Evolutionary conservation across 2,888 invertebrate genomes (phyloP), one percentile per base, ranked within the genome.

Genomic region (Sympetrum striolatum): DNA sequence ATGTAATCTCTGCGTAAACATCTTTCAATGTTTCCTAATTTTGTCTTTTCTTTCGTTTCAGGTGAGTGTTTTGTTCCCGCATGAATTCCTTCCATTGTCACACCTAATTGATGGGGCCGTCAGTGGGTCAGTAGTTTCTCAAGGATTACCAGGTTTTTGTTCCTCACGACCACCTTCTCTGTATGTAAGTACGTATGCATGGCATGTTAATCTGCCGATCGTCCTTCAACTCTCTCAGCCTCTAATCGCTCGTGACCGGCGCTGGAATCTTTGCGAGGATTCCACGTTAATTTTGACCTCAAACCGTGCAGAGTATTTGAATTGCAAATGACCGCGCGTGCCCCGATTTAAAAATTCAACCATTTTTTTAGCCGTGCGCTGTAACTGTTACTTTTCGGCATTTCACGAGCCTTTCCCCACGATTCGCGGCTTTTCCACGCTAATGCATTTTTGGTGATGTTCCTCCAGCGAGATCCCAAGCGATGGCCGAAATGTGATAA

Each of bases 101-200:
- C 31, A n/a, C 58, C 22, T 15, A 18, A 64, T 58, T 60, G 37
- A 37, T 86, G 58, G 35, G 64, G 86, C 60, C 86, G 60, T 86
- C 86, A 86, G 37, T 86, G 86, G 86, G 86, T 86, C 86, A 86
- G 60, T 86, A 53, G 86, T 60, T 86, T 86, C 60, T 86, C 86
- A 86, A 86, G 86, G 86, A 86, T 60, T 58, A 86, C 86, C 37
- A 60, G 60, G 35, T 53, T 86, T 86, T 82, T 58, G 82, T 18
- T 58, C 60, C 12, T 58, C 58, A n/a, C 37, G 15, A 22, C 60
- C 22, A 35, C 58, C 48, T 37, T 37, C 37, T 60, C 58, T 37
- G 12, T 37, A 86, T n/a, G 53, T 60, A 31, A 8, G 73, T 48
- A 82, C n/a, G 86, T 86, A 86, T 86, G 14, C 60, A 35, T 12